A percentile compares a stretch with the other conserved stretches of the same genome.
phyloP scores from a whole-genome alignment of 2,888 invertebrate species.

The Rambutsinella grinnellia region DNA sequence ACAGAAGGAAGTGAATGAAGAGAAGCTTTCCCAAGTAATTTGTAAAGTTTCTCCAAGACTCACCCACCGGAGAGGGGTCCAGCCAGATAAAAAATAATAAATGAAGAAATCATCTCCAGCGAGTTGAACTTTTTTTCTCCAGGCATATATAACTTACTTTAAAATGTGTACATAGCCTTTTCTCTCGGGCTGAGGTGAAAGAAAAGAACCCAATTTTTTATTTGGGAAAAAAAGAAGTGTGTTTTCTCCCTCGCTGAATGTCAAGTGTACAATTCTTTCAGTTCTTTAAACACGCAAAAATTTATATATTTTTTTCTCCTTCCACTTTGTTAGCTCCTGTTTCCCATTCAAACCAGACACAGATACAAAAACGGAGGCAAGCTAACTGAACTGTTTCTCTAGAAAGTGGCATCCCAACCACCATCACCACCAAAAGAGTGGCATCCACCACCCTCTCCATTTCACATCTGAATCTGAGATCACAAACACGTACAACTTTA shows the following conservation, averaged over 20 bases:
- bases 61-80: background rate
- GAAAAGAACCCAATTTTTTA: background rate
- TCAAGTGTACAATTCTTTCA: background rate
- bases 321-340: background rate
- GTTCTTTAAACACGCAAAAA: background rate
- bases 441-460: slow-evolving; percentile 23
- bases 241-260: background rate
- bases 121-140: slow-evolving; percentile 38
- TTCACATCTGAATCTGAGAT: slow-evolving; percentile 34
- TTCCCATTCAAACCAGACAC: background rate
- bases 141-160: background rate
- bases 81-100: slow-evolving; percentile 47
- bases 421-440: slow-evolving; percentile 12
- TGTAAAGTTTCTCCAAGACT: slow-evolving; percentile 35
- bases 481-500: slow-evolving; percentile 42
- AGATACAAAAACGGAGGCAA: background rate
- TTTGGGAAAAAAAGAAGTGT: background rate
- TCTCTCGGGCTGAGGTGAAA: background rate
- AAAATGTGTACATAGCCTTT: background rate
- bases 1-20: slow-evolving; percentile 49
- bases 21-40: slow-evolving; percentile 54
- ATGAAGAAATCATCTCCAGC: slow-evolving; percentile 52
- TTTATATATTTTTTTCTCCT: background rate
- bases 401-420: background rate
- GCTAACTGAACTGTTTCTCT: background rate